Percentiles rank a stretch among this genome's conserved stretches.
Evolutionary conservation across 2,113 vertebrate genomes (phyloP).

Genomic region (Rhinolophus sinicus): DNA sequence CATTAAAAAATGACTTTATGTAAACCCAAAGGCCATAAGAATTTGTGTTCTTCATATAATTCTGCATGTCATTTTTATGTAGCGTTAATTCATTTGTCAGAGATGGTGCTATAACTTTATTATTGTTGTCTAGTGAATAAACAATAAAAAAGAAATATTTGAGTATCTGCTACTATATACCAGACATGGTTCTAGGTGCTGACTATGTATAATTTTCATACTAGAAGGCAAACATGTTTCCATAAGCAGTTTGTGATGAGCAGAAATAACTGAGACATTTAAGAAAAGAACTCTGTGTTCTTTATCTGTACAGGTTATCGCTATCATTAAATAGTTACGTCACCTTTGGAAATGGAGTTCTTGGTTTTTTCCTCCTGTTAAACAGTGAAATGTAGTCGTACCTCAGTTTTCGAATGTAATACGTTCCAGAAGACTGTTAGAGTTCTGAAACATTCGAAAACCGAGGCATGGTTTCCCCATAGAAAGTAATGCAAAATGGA

Average conservation of each 20-base stretch:
- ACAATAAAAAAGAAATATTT: conserved; percentile 25
- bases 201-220: no score
- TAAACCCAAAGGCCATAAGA: neutral
- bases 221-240: neutral
- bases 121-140: conserved; percentile 36
- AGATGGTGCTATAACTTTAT: neutral
- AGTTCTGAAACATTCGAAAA: no score
- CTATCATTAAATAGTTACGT: neutral
- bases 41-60: conserved; percentile 18
- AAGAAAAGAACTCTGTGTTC: neutral
- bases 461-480: no score
- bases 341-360: neutral
- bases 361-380: conserved; percentile 2
- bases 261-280: conserved; percentile 27
- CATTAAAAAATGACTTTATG: neutral
- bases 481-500: no score
- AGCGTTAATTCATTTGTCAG: neutral
- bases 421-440: no score
- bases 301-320: neutral
- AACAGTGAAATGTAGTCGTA: neutral
- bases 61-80: conserved; percentile 6
- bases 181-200: neutral
- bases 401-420: no score
- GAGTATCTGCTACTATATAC: neutral
- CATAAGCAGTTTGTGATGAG: conserved; percentile 3